Conservation (phyloP, 2,888 invertebrate genomes). For the Hemicrepidius hirtus region DNA sequence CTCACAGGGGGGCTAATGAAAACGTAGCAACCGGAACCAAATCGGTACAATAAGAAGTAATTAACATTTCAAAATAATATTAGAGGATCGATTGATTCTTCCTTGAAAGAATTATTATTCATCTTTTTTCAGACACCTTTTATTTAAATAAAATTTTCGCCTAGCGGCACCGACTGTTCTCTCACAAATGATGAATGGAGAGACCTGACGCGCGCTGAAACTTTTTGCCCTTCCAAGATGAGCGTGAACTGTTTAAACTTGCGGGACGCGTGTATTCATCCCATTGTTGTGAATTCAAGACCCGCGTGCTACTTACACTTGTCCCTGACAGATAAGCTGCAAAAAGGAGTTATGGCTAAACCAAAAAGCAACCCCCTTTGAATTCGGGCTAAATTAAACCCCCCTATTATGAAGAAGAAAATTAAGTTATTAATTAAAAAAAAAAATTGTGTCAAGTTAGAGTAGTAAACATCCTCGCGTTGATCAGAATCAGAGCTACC, state of each 20-base stretch:
- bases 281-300: slow-evolving; percentile 56
- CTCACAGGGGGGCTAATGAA: slow-evolving; percentile 42
- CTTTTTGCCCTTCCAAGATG: slow-evolving; percentile 57
- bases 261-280: slow-evolving; percentile 64
- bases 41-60: slow-evolving; percentile 36
- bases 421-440: too few species aligned
- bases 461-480: too few species aligned
- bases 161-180: slow-evolving; percentile 61
- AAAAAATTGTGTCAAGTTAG: too few species aligned
- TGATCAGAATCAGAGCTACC: too few species aligned
- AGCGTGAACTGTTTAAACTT: slow-evolving; percentile 65
- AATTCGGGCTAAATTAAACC: background rate
- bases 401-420: background rate
- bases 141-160: slow-evolving; percentile 67
- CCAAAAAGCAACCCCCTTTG: slow-evolving; percentile 7
- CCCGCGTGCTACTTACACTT: slow-evolving; percentile 48
- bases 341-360: slow-evolving; percentile 23
- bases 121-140: slow-evolving; percentile 69
- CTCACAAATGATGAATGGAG: slow-evolving; percentile 66
- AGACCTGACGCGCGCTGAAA: slow-evolving; percentile 60
- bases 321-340: slow-evolving; percentile 44
- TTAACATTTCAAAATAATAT: slow-evolving; percentile 38
- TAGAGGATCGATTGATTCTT: too few species aligned
- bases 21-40: slow-evolving; percentile 39
- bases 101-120: too few species aligned